Evolutionary conservation across 1,140 invertebrate genomes (phyloP), one percentile per base, ranked within the genome.

Genomic region (Heliconius hermathena): DNA sequence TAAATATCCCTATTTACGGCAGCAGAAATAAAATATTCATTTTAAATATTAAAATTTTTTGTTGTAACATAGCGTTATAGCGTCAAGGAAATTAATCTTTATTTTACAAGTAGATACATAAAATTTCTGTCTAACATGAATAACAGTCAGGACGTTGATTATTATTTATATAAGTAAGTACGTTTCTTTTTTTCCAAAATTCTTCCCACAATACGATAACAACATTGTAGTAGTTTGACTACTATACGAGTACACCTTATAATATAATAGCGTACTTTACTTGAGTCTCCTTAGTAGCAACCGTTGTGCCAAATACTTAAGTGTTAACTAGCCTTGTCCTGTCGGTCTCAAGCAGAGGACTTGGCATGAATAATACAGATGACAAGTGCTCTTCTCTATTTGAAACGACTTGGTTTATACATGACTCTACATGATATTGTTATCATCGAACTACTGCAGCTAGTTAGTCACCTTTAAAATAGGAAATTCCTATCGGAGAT

Each of bases 361-460:
- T 76, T 72, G 74, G 74, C 73, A 72, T 72, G 78, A 75, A 75
- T 79, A 79, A 79, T 79, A 79, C n/a, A 60, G 38, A 52, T 71
- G 70, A 72, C 71, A 72, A 79, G 78, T 54, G 29, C 74, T 79
- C 74, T 72, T 52, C 70, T 57, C 70, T 57, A 79, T 76, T 41
- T 75, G n/a, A n/a, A 71, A 33, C 26, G 26, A 71, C 57, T 38
- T 52, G 76, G 11, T 54, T 49, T 77, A 77, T 54, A 9, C 13
- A 46, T 22, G 9, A 70, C 70, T 66, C 3, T 29, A 4, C 16
- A 26, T 22, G 22, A 26, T 66, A 26, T 22, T 13, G 20, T 11
- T 26, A n/a, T n/a, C 8, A 71, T n/a, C 5, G 33, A 71, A 20
- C 33, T 71, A 20, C 52, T 8, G 1, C 20, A n/a, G 49, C 11